Evolutionary conservation across 2,113 vertebrate species (phyloP).

Genomic region (Taurulus bubalis): DNA sequence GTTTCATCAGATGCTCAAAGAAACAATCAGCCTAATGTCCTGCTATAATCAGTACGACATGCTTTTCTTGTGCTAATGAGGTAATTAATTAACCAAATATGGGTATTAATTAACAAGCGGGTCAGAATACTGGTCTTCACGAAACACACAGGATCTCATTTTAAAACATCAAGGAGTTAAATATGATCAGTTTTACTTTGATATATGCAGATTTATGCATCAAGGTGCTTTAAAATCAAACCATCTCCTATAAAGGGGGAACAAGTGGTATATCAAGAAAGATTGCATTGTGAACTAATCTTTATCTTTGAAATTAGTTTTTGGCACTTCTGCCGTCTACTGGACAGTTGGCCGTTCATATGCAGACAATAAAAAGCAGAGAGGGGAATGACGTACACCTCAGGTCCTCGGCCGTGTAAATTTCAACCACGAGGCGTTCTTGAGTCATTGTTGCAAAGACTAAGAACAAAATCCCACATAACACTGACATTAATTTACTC

Average conservation of each 20-base stretch:
- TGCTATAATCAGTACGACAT: not conserved
- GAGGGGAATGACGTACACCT: not conserved
- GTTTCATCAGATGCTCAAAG: constrained; percentile 30
- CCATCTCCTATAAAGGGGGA: not conserved
- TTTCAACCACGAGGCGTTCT: not conserved
- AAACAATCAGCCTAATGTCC: constrained; percentile 24
- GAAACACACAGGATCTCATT: constrained; percentile 1
- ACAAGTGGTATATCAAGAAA: not conserved
- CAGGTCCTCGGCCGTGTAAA: not conserved
- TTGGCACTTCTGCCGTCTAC: not conserved
- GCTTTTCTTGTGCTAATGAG: constrained; percentile 17
- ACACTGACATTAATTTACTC: constrained; percentile 7
- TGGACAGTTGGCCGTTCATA: not conserved
- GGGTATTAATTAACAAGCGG: constrained; percentile 21
- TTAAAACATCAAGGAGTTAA: not conserved
- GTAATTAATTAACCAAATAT: constrained; percentile 35
- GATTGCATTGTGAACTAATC: not conserved
- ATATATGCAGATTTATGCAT: constrained; percentile 22
- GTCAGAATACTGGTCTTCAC: constrained; percentile 7
- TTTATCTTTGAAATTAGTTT: not conserved
- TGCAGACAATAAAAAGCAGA: not conserved
- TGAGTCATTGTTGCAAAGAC: not conserved
- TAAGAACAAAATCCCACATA: not conserved
- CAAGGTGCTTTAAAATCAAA: constrained; percentile 7
- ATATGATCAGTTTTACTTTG: not conserved